Evolutionary conservation across 2,113 vertebrate genomes (phyloP), one percentile per base, ranked within the genome.

Genomic region (Protobothrops mucrosquamatus): DNA sequence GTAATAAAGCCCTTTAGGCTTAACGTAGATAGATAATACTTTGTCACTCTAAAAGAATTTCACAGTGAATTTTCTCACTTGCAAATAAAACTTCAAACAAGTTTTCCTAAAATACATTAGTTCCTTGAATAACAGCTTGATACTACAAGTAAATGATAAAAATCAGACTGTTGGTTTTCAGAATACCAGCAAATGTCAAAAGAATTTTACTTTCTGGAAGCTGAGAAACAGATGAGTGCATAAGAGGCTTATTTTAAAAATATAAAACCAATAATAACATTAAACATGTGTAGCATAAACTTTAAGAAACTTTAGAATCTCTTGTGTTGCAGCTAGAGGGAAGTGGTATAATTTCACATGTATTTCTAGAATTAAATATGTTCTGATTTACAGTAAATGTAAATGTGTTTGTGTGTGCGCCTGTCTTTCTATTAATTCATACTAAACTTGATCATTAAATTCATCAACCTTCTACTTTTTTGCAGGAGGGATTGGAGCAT

Each of bases 151-250:
- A 87, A 51, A 92, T 69, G 91, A 64, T 34, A 93, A 95, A 92
- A 95, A 92, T 92, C 10, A 20, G 51, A 43, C 52, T 93, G 91
- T 69, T 14, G 92, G 90, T 88, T 96, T 91, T 92, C 94, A 89
- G 43, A 52, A n/a, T 61, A 88, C 88, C 92, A 95, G 91, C 92
- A 96, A 92, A 93, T 51, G n/a, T 46, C 91, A 10, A 59, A 94
- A 39, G 57, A 87, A 20, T 90, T 94, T 24, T 8, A 52, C 87
- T 46, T 1, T 88, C 15, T 26, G 52, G 56, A 86, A 12, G 34
- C 51, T 93, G 86, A 3, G 1, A 55, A 9, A 81, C 46, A 89
- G 86, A 39, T 88, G 11, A 46, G 46, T 57, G 23, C 23, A 5
- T 64, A 64, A 69, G 57, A 43, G 23, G 7, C 34, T 46, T 12